Evolutionary conservation across 2,888 invertebrate genomes (phyloP).

Genomic region (Yponomeuta cagnagella): DNA sequence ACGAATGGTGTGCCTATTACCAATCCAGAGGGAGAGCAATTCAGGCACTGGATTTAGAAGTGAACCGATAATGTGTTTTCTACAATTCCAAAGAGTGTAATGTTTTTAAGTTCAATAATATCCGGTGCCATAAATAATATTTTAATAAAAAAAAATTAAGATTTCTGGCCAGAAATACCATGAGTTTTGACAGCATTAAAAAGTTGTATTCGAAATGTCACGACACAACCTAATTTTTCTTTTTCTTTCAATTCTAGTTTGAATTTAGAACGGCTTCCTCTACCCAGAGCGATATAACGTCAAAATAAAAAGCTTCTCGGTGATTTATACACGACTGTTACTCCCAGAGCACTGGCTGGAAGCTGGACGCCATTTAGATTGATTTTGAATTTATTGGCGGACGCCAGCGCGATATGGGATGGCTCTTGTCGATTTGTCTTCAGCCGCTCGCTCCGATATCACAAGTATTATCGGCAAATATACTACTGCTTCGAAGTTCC

Average conservation of each 20-base stretch:
- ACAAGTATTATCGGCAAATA: background rate
- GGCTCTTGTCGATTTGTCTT: constrained; percentile 59
- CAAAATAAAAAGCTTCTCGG: constrained; percentile 7
- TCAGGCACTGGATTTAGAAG: too few relatives aligned
- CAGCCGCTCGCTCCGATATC: constrained; percentile 27
- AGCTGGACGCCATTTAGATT: constrained; percentile 40
- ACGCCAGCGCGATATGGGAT: constrained; percentile 40
- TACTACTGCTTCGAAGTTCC: too few relatives aligned
- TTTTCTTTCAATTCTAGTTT: background rate
- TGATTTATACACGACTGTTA: constrained; percentile 14
- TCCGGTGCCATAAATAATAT: background rate
- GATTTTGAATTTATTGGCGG: constrained; percentile 64
- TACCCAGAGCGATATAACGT: constrained; percentile 3
- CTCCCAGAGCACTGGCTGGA: constrained; percentile 13
- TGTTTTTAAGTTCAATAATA: too few relatives aligned
- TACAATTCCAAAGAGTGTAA: too few relatives aligned
- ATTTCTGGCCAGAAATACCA: too few relatives aligned
- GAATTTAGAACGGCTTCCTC: constrained; percentile 6
- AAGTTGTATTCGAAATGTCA: background rate
- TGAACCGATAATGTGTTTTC: too few relatives aligned
- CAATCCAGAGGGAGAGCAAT: background rate
- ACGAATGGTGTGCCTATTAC: constrained; percentile 9
- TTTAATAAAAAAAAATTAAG: background rate
- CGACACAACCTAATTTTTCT: background rate
- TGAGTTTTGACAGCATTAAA: background rate